Evolutionary conservation across 2,888 invertebrate species (phyloP), one percentile per base, ranked within the genome.

Genomic region (Altica lythri): DNA sequence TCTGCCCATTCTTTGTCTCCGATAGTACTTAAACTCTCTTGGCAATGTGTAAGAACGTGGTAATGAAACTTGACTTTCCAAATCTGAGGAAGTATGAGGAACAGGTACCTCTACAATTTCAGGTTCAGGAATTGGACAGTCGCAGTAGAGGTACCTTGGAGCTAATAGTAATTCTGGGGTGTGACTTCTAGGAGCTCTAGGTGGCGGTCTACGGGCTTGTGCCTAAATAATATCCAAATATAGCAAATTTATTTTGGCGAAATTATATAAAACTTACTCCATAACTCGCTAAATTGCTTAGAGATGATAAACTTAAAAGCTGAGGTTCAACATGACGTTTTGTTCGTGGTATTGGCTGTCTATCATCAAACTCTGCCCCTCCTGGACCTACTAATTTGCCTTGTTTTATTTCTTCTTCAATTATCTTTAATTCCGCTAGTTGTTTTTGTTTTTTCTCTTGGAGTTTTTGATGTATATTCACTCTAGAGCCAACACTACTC

Each of bases 371-470:
- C 13, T 80, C 78, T 1, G 76, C 72, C 77, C 50, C 83, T 80
- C 68, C 83, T 75, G 59, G 78, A 0, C 80, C 78, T 2, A 81
- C 86, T 0, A 88, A 77, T 72, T 92, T 92, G 12, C 66, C 66
- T 25, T 59, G 89, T 67, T 90, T 90, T 47, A 92, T 92, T 74
- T 92, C 92, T 69, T 92, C 92, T 68, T 92, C 91, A 46, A 89
- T 88, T 42, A 86, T 90, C 56, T 89, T 81, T 22, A 92, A 75
- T 71, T 92, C 92, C 0, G 91, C 90, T 18, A 92, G 77, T 68
- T 93, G 92, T 61, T 92, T 91, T 68, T 90, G 89, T 67, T 92
- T 92, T 72, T 93, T 92, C 72, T 92, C 92, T 70, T 90, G 89
- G 0, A 92, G 78, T 71, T 92, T 92, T 66, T 91, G 90, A 59